A percentile compares a stretch with the other conserved stretches of the same genome.
Evolutionary conservation across 2,888 invertebrate species (phyloP).

Genomic region (Dryomyza anilis): DNA sequence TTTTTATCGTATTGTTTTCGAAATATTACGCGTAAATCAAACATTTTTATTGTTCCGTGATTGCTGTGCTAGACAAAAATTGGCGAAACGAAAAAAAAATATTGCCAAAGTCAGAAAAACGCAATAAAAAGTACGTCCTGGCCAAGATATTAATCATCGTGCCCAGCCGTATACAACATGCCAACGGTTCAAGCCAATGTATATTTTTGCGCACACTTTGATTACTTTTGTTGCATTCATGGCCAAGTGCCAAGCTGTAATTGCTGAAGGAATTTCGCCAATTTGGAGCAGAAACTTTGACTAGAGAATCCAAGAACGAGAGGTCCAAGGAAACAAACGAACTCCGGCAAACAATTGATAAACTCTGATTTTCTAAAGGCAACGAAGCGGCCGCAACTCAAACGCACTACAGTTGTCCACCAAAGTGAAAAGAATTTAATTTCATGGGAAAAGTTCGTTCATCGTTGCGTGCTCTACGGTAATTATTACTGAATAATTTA

Average conservation of each 20-base stretch:
- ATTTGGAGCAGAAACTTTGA: too few species aligned
- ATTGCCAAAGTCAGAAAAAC: background rate
- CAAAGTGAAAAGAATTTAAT: slow-evolving; percentile 11
- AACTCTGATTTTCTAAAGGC: slow-evolving; percentile 1
- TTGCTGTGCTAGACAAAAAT: slow-evolving; percentile 1
- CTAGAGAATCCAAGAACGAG: background rate
- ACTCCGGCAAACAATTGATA: slow-evolving; percentile 22
- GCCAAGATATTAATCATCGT: too few species aligned
- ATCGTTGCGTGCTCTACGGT: background rate
- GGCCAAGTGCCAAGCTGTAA: slow-evolving; percentile 21
- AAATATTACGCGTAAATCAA: slow-evolving; percentile 15
- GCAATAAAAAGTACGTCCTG: background rate
- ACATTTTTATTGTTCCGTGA: slow-evolving; percentile 8
- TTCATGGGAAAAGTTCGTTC: slow-evolving; percentile 20
- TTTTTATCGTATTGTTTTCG: background rate
- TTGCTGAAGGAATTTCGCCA: slow-evolving; percentile 24
- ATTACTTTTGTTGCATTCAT: slow-evolving; percentile 10
- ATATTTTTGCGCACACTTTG: background rate
- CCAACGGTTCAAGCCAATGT: background rate
- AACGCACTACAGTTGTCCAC: background rate
- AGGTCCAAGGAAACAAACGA: background rate
- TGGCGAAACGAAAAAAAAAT: background rate
- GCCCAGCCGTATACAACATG: too few species aligned
- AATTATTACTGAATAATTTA: slow-evolving; percentile 24
- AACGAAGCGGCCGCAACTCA: background rate